Conservation (phyloP, 2,888 invertebrate species). For the Ecdyonurus torrentis region DNA sequence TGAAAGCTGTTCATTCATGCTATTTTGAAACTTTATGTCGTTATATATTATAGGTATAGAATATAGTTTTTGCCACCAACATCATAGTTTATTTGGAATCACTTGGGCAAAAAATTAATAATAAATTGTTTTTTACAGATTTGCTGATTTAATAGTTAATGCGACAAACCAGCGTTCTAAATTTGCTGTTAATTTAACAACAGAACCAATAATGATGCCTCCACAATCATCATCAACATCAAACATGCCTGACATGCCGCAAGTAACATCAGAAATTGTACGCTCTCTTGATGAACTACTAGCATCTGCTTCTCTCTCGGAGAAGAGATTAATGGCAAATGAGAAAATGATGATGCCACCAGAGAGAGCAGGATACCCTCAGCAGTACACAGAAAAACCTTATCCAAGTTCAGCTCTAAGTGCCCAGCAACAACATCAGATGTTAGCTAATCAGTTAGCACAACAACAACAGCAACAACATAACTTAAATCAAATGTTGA, state of each 20-base stretch:
- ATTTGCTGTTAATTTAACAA: background rate
- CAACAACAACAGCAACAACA: background rate
- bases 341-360: background rate
- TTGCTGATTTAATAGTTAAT: background rate
- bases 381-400: background rate
- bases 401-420: background rate
- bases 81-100: conserved; percentile 52
- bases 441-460: background rate
- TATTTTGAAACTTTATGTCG: no score
- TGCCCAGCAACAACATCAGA: background rate
- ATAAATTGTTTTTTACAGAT: background rate
- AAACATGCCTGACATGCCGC: background rate
- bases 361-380: background rate
- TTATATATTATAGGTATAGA: no score
- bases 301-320: background rate
- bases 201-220: background rate
- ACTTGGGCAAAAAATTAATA: conserved; percentile 50
- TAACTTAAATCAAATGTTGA: background rate
- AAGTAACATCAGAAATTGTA: background rate
- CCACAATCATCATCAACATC: background rate
- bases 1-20: no score
- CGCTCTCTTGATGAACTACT: conserved; percentile 1
- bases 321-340: background rate
- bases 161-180: background rate
- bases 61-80: conserved; percentile 51